Evolutionary conservation across 2,888 invertebrate genomes (phyloP).

Genomic region (Ptychoptera contaminata): DNA sequence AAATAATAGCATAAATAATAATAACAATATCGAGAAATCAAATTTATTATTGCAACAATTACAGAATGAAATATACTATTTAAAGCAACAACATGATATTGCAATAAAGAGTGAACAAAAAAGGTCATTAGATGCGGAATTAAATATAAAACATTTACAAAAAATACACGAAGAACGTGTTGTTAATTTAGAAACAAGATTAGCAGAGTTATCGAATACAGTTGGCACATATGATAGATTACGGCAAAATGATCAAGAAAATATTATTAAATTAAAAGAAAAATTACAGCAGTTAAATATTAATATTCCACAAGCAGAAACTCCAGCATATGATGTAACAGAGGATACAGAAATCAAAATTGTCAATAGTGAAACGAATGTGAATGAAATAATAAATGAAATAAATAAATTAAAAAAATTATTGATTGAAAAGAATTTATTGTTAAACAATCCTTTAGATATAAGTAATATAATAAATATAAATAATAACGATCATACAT

Average conservation of each 20-base stretch:
- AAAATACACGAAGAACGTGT: slow-evolving; percentile 62
- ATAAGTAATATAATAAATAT: slow-evolving; percentile 37
- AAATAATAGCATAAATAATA: slow-evolving; percentile 4
- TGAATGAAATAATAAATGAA: slow-evolving; percentile 43
- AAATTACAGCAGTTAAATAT: slow-evolving; percentile 19
- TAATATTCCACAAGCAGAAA: slow-evolving; percentile 9
- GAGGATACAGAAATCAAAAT: slow-evolving; percentile 28
- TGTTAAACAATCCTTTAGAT: slow-evolving; percentile 43
- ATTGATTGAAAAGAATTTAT: slow-evolving; percentile 40
- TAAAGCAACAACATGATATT: slow-evolving; percentile 56
- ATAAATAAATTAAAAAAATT: slow-evolving; percentile 47
- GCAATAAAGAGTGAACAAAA: slow-evolving; percentile 60
- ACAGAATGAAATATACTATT: slow-evolving; percentile 52
- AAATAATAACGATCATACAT: background rate
- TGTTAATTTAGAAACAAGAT: slow-evolving; percentile 52
- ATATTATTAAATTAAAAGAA: slow-evolving; percentile 45
- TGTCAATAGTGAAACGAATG: slow-evolving; percentile 20
- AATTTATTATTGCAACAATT: slow-evolving; percentile 38
- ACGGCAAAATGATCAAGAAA: slow-evolving; percentile 52
- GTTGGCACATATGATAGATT: slow-evolving; percentile 62
- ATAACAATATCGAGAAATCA: slow-evolving; percentile 32
- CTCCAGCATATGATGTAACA: background rate
- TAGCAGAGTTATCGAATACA: slow-evolving; percentile 64
- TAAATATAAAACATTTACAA: slow-evolving; percentile 48
- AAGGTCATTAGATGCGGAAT: slow-evolving; percentile 55